phyloP scores from a whole-genome alignment of 30 jellyfish, hydroid and myxozoan genomes.

The Aurelia sp. region DNA sequence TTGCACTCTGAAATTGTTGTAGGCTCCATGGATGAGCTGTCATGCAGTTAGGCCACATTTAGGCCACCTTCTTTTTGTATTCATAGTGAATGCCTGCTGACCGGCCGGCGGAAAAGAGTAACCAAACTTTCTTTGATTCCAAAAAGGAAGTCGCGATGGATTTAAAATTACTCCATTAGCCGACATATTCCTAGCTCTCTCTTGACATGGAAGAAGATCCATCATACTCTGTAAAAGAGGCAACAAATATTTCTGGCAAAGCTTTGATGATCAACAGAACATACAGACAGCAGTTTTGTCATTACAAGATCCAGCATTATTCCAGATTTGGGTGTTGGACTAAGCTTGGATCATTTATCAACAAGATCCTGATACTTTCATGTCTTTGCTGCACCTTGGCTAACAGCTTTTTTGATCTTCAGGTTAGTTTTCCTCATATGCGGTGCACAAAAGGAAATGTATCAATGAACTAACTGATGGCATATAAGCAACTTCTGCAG shows the following conservation, averaged over 20 bases:
- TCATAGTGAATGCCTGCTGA: too few species aligned
- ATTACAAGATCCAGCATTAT: background rate
- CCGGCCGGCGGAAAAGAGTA: too few species aligned
- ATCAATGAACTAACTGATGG: too few species aligned
- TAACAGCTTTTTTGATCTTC: background rate
- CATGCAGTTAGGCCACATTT: background rate
- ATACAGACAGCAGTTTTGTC: constrained; percentile 3
- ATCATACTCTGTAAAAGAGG: constrained; percentile 4
- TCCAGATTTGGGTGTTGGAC: background rate
- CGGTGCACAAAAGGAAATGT: background rate
- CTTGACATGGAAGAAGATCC: constrained; percentile 18
- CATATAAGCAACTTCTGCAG: too few species aligned
- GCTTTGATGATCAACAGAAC: constrained; percentile 1
- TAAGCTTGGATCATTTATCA: constrained; percentile 2
- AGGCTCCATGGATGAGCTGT: too few species aligned
- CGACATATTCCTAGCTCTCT: too few species aligned
- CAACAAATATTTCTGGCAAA: constrained; percentile 21
- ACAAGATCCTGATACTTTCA: background rate
- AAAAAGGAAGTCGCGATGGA: background rate
- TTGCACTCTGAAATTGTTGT: too few species aligned
- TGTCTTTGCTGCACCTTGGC: background rate
- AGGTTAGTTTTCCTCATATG: background rate
- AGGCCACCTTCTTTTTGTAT: background rate
- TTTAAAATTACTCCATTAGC: too few species aligned
- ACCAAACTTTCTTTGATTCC: too few species aligned